These are phyloP conservation scores for Diphyllodes magnificus DNA, from an alignment of 2,113 vertebrate species.

Conservation along the genomic window DNA sequence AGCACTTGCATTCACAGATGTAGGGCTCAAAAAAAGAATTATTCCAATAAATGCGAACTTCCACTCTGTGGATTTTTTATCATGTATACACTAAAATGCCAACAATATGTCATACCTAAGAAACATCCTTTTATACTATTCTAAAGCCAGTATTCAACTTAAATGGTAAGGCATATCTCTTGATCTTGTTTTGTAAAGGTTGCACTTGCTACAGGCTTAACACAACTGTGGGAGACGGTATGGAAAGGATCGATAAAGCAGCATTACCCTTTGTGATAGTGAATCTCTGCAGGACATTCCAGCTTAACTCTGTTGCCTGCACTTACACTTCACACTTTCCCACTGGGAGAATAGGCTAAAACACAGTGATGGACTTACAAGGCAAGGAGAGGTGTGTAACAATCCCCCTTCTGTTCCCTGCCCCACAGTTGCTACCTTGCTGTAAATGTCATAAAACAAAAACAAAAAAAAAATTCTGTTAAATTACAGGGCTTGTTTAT, in stretches of 20 bases:
- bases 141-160: conserved; percentile 59
- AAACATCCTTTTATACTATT: conserved; percentile 63
- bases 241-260: conserved; percentile 72
- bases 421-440: neutral
- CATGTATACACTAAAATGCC: conserved; percentile 59
- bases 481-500: neutral
- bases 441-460: neutral
- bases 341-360: conserved; percentile 35
- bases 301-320: conserved; percentile 59
- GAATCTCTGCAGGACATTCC: conserved; percentile 65
- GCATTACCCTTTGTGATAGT: conserved; percentile 69
- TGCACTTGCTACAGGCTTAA: conserved; percentile 70
- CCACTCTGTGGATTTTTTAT: conserved; percentile 49
- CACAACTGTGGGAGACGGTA: conserved; percentile 57
- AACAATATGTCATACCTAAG: conserved; percentile 48
- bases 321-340: conserved; percentile 46
- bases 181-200: conserved; percentile 74
- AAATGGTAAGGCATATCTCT: conserved; percentile 70
- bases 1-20: neutral
- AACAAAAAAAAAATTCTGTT: neutral
- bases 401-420: neutral
- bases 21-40: neutral
- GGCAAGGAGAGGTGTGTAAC: neutral
- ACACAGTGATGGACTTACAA: neutral
- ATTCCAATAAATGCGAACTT: neutral